phyloP scores from a whole-genome alignment of 2,888 invertebrate genomes.

The Pediacus dermestoides region DNA sequence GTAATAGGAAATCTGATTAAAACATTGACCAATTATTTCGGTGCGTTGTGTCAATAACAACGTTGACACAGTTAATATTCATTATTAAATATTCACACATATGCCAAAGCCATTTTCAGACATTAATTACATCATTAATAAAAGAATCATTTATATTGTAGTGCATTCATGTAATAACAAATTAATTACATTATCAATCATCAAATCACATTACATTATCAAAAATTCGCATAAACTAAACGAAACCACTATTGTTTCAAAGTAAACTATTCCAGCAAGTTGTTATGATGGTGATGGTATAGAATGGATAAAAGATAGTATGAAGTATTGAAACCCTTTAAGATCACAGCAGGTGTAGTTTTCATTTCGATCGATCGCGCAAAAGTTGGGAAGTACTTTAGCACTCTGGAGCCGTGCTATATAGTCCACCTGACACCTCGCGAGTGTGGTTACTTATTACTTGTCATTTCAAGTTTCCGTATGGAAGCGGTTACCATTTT shows the following conservation, averaged over 20 bases:
- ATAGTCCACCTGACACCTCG: constrained; percentile 30
- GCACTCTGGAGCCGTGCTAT: constrained; percentile 22
- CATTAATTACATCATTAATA: background rate
- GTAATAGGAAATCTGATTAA: constrained; percentile 1
- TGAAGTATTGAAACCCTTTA: constrained; percentile 19
- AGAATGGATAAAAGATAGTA: constrained; percentile 6
- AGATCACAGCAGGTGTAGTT: constrained; percentile 25
- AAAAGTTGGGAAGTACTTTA: constrained; percentile 24
- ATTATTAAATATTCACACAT: constrained; percentile 1
- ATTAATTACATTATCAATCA: too few relatives aligned
- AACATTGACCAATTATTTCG: too few relatives aligned
- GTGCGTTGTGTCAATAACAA: too few relatives aligned
- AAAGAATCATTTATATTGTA: too few relatives aligned
- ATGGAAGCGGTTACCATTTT: constrained; percentile 24
- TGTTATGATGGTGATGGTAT: too few relatives aligned
- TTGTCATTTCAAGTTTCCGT: constrained; percentile 28
- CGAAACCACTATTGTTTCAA: too few relatives aligned
- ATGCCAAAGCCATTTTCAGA: background rate
- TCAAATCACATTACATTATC: too few relatives aligned
- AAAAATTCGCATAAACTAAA: too few relatives aligned
- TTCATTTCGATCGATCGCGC: constrained; percentile 23
- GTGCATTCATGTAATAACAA: too few relatives aligned
- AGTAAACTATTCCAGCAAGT: too few relatives aligned
- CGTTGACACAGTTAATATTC: background rate
- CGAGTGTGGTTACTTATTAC: constrained; percentile 29